Percentiles rank a stretch among this genome's conserved stretches.
Conservation (phyloP, 1,140 invertebrate species). For the Sycobia sp. region DNA sequence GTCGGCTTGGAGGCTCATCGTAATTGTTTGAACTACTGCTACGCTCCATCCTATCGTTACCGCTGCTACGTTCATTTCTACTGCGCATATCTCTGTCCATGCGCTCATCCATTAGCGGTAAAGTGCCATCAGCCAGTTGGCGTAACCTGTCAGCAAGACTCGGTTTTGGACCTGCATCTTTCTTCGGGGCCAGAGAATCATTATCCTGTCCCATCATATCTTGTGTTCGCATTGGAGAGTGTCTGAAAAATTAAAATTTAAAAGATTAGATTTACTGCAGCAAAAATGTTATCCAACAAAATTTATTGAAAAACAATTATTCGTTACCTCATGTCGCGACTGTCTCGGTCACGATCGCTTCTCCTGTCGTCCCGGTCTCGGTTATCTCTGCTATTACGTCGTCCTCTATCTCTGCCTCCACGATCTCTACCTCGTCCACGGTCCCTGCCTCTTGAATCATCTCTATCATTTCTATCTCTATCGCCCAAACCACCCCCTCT, state of each 20-base stretch:
- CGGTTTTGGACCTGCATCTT: slow-evolving; percentile 51
- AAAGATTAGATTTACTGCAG: too few relatives aligned
- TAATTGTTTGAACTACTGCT: background rate
- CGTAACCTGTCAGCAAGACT: slow-evolving; percentile 58
- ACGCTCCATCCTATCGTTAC: background rate
- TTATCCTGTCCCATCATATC: slow-evolving; percentile 30
- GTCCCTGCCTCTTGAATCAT: slow-evolving; percentile 47
- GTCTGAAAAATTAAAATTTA: slow-evolving; percentile 9
- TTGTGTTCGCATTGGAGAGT: slow-evolving; percentile 19
- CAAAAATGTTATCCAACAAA: too few relatives aligned
- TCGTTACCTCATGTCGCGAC: slow-evolving; percentile 24
- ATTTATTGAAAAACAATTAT: background rate
- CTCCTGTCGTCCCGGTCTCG: slow-evolving; percentile 29
- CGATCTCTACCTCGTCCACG: slow-evolving; percentile 49
- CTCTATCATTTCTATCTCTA: slow-evolving; percentile 26
- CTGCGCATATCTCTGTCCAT: slow-evolving; percentile 48
- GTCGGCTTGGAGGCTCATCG: background rate
- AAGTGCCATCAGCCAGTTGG: slow-evolving; percentile 57
- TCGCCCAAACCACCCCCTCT: slow-evolving; percentile 39
- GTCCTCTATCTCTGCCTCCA: slow-evolving; percentile 51
- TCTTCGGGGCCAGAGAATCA: slow-evolving; percentile 30
- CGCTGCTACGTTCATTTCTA: slow-evolving; percentile 5
- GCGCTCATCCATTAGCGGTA: slow-evolving; percentile 53
- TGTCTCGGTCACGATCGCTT: slow-evolving; percentile 35
- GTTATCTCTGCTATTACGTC: slow-evolving; percentile 31